Evolutionary conservation across 2,888 invertebrate species (phyloP).

Genomic region (Portevinia maculata): DNA sequence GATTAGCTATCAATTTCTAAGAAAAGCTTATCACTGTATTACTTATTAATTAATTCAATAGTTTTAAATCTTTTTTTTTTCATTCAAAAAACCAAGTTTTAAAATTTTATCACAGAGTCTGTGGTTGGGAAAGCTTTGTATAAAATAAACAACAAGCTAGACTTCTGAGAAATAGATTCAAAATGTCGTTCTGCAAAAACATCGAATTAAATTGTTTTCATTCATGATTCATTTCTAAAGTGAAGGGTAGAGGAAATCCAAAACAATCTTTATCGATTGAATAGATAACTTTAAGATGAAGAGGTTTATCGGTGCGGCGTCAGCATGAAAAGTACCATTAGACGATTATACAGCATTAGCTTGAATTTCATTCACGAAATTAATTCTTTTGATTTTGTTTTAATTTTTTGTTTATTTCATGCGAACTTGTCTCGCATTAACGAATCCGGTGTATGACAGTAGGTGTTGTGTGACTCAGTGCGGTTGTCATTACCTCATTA

Average conservation of each 20-base stretch:
- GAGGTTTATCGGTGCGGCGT: not conserved
- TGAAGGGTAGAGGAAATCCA: not conserved
- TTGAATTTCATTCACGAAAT: slow-evolving; percentile 6
- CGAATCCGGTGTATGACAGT: slow-evolving; percentile 2
- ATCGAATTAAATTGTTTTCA: not conserved
- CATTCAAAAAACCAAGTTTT: not conserved
- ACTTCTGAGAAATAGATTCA: too few species aligned
- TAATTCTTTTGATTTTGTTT: not conserved
- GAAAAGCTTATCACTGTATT: not conserved
- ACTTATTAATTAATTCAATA: slow-evolving; percentile 1
- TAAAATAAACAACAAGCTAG: too few species aligned
- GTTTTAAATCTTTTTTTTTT: not conserved
- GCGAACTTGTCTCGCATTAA: not conserved
- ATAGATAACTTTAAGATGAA: too few species aligned
- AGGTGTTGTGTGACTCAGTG: slow-evolving; percentile 3
- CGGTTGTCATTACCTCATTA: not conserved
- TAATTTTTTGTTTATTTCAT: not conserved
- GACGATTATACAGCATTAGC: not conserved
- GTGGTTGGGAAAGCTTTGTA: not conserved
- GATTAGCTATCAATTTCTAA: not conserved
- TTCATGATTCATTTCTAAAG: not conserved
- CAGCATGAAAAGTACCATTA: not conserved
- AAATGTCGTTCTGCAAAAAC: not conserved
- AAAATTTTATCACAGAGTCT: not conserved
- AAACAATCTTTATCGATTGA: not conserved